Base-by-base conservation (phyloP, 1,140 invertebrate species). In the Bemisia tabaci region DNA sequence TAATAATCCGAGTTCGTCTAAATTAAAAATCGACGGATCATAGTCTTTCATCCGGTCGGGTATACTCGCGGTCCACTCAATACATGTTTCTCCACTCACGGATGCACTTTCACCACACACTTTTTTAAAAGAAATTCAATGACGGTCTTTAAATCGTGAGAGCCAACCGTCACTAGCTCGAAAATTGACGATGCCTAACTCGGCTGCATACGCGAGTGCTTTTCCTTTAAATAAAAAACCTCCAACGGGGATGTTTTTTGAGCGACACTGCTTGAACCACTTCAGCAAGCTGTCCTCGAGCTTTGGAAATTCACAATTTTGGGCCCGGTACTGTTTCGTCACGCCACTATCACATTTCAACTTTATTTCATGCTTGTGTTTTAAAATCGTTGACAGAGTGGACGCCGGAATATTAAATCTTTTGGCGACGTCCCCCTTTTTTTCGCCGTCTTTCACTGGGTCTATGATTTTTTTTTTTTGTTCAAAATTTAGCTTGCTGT, bases 1-100 rank as follows among this genome's bases (percentile, higher is more conserved):
- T 76, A 69, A 73, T 80, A 82, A 71, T 12, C 75, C 76, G 33
- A 76, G 80, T 73, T 81, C 78, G 71, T 81, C 77, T 22, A 74
- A 74, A 71, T 81, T 82, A 72, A 75, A 81, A 63, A 80, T 73
- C 60, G 76, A 69, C 64, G 73, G 59, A 17, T 65, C 22, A 66
- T 27, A 65, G n/a, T 65, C 33, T 65, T 65, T n/a, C 22, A 62
- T 27, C 24, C 9, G 21, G 9, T n/a, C 26, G 2, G 22, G 58
- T 62, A 65, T n/a, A 22, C 58, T 22, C 60, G 26, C 48, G 5
- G 5, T 62, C 60, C 60, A 62, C 5, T 62, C n/a, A 12, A 25
- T 25, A 59, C 65, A 62, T 62, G n/a, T 65, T 12, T 60, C 60
- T 24, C 26, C 63, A 39, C 58, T 65, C 25, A 65, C 63, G 21